Base-by-base conservation (phyloP, 2,113 vertebrate genomes). In the Stigmatopora nigra region DNA sequence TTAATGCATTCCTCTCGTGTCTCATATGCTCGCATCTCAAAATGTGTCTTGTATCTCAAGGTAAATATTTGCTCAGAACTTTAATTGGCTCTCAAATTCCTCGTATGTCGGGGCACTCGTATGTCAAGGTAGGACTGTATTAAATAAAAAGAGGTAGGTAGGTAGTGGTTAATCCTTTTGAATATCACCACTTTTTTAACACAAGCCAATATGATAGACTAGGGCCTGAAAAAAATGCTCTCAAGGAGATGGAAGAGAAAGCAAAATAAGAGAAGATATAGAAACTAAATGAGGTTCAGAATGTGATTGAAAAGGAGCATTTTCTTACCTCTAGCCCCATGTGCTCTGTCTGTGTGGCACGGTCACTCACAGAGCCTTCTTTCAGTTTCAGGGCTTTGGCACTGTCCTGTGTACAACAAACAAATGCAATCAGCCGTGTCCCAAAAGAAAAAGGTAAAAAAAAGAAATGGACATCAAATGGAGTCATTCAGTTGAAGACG, bases 291-390 rank as follows among this genome's bases (percentile, higher is more conserved):
- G 71, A 17, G 63, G 70, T 68, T 20, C 47, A 63, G n/a, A 11
- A 46, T 14, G n/a, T 58, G 59, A 38, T 14, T 15, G 64, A 38
- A 38, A 38, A 31, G 47, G 66, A 15, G 46, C 31, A 31, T 15
- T 60, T 84, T 92, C 93, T 95, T 91, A 99, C 95, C 92, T 98
- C 96, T 73, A 91, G 91, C 79, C 91, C 89, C 75, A 88, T 58
- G 51, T 92, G 86, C 76, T 99, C 96, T 45, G 96, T 99, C 91
- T 99, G 96, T 0, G 96, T 98, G 75, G 91, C 91, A 87, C 92
- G 94, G 88, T 99, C 95, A 82, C 90, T 92, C 88, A 91, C 93
- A 82, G 92, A 92, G 89, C 88, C 83, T 80, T 90, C 87, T 85
- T 86, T 89, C 68, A 88, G 78, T 88, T 89, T 94, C 89, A 93